Evolutionary conservation across 2,888 invertebrate species (phyloP), one percentile per base, ranked within the genome.

Genomic region (Halocaridina rubra): DNA sequence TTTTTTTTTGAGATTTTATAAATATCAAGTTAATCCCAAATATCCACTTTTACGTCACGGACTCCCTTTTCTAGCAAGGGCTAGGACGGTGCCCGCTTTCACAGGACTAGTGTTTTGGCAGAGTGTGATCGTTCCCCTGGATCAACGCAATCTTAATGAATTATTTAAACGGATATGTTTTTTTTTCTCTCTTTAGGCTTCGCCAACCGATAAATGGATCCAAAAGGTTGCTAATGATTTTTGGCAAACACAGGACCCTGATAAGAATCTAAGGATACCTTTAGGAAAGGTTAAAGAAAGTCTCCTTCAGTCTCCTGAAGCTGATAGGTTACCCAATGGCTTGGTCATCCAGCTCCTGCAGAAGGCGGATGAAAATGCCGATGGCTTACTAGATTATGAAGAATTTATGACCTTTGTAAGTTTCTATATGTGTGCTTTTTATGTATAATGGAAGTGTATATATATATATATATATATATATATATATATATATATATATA

Each of bases 401-500:
- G 53, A 53, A 19, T 53, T n/a, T 19, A 53, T 53, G 53, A 53
- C 7, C 1, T 53, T 53, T 53, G 53, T 53, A 5, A 53, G 53
- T 53, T 1, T n/a, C n/a, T n/a, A n/a, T n/a, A n/a, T n/a, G n/a
- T n/a, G n/a, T n/a, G n/a, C n/a, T n/a, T n/a, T n/a, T n/a, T n/a
- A n/a, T n/a, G 64, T 64, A 29, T 16, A 7, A 64, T 64, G 1
- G 24, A 5, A 27, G 7, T 27, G 13, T 19, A 64, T 22, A n/a
- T 19, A 64, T 5, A 64, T 61, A 61, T 19, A 61, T 61, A 61
- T 19, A 61, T 61, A 61, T 19, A 61, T 61, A 61, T 19, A 61
- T 61, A 61, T 19, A n/a, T 61, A 61, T 19, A n/a, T 61, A 61
- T 61, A 61, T 61, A 61, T 61, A 61, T 61, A 61, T 61, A 61